These are phyloP conservation scores for Orientallactaga sibirica DNA, from an alignment of 2,797 vertebrate genomes.

Conservation along the genomic window DNA sequence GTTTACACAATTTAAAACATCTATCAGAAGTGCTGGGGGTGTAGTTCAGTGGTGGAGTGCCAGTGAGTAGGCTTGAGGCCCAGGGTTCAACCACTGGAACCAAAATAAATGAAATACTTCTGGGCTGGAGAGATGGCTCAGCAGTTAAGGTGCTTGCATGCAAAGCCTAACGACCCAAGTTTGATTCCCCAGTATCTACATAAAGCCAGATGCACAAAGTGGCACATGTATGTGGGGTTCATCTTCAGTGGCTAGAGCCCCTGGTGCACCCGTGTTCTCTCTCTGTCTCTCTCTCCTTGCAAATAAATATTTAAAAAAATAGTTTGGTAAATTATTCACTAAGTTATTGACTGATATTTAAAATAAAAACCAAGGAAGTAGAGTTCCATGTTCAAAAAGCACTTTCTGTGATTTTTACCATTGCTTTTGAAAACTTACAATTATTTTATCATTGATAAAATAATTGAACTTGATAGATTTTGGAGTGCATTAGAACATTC, in stretches of 20 bases:
- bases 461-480: slow-evolving; percentile 81
- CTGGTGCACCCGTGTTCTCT: no score
- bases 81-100: neutral
- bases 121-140: no score
- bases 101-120: neutral
- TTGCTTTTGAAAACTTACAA: slow-evolving; percentile 74
- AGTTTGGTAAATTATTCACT: slow-evolving; percentile 24
- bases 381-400: slow-evolving; percentile 69
- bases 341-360: slow-evolving; percentile 49
- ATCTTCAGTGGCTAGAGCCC: no score
- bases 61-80: no score
- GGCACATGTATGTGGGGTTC: no score
- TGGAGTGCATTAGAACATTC: slow-evolving; percentile 70
- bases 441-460: slow-evolving; percentile 84
- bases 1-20: neutral
- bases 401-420: slow-evolving; percentile 64
- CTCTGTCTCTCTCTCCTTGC: no score
- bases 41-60: neutral
- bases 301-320: no score
- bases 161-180: no score
- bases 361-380: slow-evolving; percentile 30
- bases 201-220: no score
- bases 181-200: no score
- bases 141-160: no score
- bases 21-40: no score